Evolutionary conservation across 1,140 invertebrate genomes (phyloP).

Genomic region (Sarcophaga peregrina): DNA sequence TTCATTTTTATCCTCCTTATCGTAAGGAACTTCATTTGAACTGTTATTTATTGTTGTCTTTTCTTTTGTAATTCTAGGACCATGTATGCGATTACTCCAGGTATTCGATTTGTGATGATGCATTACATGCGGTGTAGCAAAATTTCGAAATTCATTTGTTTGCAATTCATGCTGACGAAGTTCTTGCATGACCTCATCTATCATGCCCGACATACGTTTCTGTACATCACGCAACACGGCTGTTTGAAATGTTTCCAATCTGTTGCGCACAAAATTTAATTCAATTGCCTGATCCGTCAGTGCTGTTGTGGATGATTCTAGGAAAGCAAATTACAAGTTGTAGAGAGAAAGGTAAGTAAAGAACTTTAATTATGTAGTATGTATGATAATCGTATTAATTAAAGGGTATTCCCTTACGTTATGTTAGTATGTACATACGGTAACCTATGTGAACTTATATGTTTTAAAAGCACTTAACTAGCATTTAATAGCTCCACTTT

Average conservation of each 20-base stretch:
- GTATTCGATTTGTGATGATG: constrained; percentile 44
- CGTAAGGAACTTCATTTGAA: not conserved
- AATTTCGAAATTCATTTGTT: constrained; percentile 57
- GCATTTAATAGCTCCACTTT: too few relatives aligned
- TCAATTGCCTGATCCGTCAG: constrained; percentile 12
- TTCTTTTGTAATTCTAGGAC: not conserved
- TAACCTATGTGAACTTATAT: not conserved
- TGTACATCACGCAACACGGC: constrained; percentile 57
- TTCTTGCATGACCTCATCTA: constrained; percentile 63
- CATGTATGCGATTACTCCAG: constrained; percentile 56
- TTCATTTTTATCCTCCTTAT: constrained; percentile 48
- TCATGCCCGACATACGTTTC: constrained; percentile 53
- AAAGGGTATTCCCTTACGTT: too few relatives aligned
- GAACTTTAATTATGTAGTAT: not conserved
- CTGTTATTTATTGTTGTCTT: not conserved
- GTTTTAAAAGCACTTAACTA: too few relatives aligned
- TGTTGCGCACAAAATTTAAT: constrained; percentile 53
- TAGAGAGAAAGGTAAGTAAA: not conserved
- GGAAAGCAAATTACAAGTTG: not conserved
- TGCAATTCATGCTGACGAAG: constrained; percentile 56
- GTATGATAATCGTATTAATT: too few relatives aligned
- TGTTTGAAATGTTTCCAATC: constrained; percentile 55
- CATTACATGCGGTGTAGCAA: constrained; percentile 43
- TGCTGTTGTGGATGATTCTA: not conserved
- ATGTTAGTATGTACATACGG: not conserved